Evolutionary conservation across 2,113 vertebrate genomes (phyloP).

Genomic region (Ophiodon elongatus): DNA sequence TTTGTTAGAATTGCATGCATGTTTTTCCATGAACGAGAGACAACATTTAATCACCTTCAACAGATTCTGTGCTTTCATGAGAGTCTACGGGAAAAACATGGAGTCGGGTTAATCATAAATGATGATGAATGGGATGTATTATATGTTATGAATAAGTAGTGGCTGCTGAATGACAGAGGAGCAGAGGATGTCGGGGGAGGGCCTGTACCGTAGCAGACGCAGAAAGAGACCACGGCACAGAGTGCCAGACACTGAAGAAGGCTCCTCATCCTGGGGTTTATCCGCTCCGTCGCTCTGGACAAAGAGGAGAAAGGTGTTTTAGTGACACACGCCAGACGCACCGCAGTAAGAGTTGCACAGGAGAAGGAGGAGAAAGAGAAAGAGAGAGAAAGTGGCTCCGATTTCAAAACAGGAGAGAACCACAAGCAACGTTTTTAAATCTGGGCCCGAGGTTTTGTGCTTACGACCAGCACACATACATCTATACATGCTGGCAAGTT

Average conservation of each 20-base stretch:
- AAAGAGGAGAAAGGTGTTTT: slow-evolving; percentile 25
- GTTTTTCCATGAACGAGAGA: slow-evolving; percentile 62
- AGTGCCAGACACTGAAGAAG: slow-evolving; percentile 72
- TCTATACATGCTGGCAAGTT: not conserved
- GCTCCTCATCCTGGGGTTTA: slow-evolving; percentile 67
- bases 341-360: not conserved
- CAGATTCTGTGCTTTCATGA: slow-evolving; percentile 83
- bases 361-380: not conserved
- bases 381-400: not conserved
- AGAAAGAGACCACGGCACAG: slow-evolving; percentile 68
- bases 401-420: slow-evolving; percentile 9
- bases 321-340: slow-evolving; percentile 2
- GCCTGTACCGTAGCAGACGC: slow-evolving; percentile 73
- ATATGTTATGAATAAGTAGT: not conserved
- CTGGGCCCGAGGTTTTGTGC: slow-evolving; percentile 32
- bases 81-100: slow-evolving; percentile 82
- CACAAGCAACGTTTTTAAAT: slow-evolving; percentile 39
- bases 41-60: slow-evolving; percentile 80
- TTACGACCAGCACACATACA: not conserved
- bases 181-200: not conserved
- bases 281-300: slow-evolving; percentile 32
- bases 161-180: not conserved
- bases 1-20: slow-evolving; percentile 62
- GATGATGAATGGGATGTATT: slow-evolving; percentile 3
- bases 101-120: slow-evolving; percentile 53